Base-by-base conservation (phyloP, 2,797 vertebrate species). In the Trichosurus vulpecula region DNA sequence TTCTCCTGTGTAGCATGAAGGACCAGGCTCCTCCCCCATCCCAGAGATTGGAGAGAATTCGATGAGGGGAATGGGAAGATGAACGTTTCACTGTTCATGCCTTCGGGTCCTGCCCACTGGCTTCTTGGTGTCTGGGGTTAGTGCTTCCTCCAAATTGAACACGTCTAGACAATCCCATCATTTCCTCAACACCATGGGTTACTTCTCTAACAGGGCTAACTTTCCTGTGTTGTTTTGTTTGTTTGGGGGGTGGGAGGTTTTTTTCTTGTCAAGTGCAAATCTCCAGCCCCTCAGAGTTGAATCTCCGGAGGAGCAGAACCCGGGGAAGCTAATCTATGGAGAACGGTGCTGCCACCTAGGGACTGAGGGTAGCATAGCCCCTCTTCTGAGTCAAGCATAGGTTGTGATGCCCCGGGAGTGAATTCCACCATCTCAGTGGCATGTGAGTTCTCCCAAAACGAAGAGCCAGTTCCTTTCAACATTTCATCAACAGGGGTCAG, bases 301-400 rank as follows among this genome's bases (percentile, higher is more conserved):
- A 81, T 97, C 53, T 25, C 16, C 96, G 57, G 53, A 74, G 94
- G 61, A 74, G 96, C 93, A 97, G 94, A 61, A 54, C 94, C 94
- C 97, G 97, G 93, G 47, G 93, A 96, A 98, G 41, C 74, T 11
- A 98, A 98, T 98, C 98, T 98, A 97, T 98, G 98, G 98, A 97
- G 97, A 98, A 97, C 93, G 94, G 96, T 52, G 93, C 96, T 98
- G 90, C 97, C 98, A 95, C 92, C 96, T 93, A 94, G 96, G 94
- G 89, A 74, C 93, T 66, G 96, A 97, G 93, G 95, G 93, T 95
- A 96, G 95, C 89, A 10, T 92, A 95, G 90, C 87, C 91, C 95
- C 90, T 96, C 55, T 97, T 54, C 91, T 93, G 57, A 10, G 57
- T 90, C 92, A 95, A 94, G 90, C 91, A 61, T 93, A 92, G 90